Percentiles rank a stretch among this genome's conserved stretches.
Conservation (phyloP, 1,140 invertebrate species). For the Sesamia nonagrioides region DNA sequence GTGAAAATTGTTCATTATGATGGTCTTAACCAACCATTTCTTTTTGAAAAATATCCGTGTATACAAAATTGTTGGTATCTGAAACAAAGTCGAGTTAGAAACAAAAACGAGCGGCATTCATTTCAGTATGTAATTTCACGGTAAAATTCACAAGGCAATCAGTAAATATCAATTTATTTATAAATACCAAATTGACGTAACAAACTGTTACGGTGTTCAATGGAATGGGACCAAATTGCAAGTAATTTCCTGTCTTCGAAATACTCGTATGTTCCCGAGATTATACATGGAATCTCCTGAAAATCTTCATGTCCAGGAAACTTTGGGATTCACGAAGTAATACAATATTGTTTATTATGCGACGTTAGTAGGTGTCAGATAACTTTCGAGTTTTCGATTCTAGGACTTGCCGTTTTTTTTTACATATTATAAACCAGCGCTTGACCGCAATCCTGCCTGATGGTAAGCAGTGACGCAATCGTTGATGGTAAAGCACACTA, state of each 20-base stretch:
- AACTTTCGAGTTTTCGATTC: too few relatives aligned
- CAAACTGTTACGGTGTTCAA: not conserved
- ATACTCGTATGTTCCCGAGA: constrained; percentile 3
- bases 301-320: not conserved
- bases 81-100: too few relatives aligned
- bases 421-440: too few relatives aligned
- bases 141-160: not conserved
- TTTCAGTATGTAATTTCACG: not conserved
- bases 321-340: not conserved
- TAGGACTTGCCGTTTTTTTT: too few relatives aligned
- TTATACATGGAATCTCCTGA: constrained; percentile 10
- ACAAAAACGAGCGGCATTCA: not conserved
- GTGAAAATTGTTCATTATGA: too few relatives aligned
- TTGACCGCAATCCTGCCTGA: too few relatives aligned
- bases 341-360: not conserved
- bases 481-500: too few relatives aligned
- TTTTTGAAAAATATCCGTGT: too few relatives aligned
- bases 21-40: too few relatives aligned
- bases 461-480: too few relatives aligned
- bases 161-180: not conserved
- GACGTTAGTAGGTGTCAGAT: not conserved
- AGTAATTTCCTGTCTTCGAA: not conserved
- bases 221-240: not conserved
- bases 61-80: too few relatives aligned
- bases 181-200: constrained; percentile 2